phyloP scores from a whole-genome alignment of 2,797 vertebrate species.

The Molossus alvarezi region DNA sequence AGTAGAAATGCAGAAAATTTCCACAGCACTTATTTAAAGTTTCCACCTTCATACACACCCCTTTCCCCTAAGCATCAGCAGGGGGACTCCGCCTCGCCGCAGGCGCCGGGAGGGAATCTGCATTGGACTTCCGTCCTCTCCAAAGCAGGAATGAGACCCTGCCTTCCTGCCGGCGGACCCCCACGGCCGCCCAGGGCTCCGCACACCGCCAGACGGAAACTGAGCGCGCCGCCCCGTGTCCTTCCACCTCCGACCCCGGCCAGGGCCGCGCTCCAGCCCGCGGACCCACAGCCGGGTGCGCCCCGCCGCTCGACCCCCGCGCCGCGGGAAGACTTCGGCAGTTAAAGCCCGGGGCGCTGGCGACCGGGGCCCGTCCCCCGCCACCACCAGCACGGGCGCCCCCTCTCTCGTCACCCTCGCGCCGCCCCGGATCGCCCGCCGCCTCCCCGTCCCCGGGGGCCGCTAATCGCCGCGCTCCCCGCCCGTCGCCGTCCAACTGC shows the following conservation, averaged over 20 bases:
- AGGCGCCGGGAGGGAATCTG: not conserved
- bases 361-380: not conserved
- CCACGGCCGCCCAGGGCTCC: not conserved
- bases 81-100: conserved; percentile 1
- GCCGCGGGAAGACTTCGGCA: not conserved
- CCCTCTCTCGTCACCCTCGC: not conserved
- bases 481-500: not conserved
- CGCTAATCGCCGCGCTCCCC: not conserved
- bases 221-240: not conserved
- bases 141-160: not conserved
- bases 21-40: conserved; percentile 69
- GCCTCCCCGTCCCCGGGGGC: not conserved
- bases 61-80: not conserved
- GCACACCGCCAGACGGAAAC: not conserved
- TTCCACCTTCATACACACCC: conserved; percentile 72
- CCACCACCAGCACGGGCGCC: not conserved
- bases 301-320: not conserved
- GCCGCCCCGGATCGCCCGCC: not conserved
- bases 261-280: not conserved
- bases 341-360: not conserved
- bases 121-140: conserved; percentile 75
- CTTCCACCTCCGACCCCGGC: not conserved
- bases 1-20: not conserved
- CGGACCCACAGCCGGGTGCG: not conserved
- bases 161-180: conserved; percentile 39